These are phyloP conservation scores for Chaetura pelagica DNA, from an alignment of 2,113 vertebrate species.

Conservation along the genomic window DNA sequence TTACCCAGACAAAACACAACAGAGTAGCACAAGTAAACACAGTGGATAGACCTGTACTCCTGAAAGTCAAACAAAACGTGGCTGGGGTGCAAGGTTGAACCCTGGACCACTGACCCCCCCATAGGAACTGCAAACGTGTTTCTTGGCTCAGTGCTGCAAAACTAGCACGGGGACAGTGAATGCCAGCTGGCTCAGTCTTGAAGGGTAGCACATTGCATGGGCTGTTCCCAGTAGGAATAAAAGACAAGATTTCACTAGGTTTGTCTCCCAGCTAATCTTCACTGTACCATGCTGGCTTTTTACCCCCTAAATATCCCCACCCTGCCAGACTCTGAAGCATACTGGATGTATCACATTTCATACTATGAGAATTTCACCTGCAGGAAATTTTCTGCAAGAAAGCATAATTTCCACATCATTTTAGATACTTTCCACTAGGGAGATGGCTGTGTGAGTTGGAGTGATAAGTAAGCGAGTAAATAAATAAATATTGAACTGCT, in stretches of 20 bases:
- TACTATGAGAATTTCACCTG: neutral
- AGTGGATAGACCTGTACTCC: neutral
- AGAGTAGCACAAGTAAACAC: neutral
- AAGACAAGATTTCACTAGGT: neutral
- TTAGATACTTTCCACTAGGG: neutral
- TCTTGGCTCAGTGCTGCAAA: neutral
- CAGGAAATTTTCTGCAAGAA: neutral
- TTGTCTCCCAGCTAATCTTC: neutral
- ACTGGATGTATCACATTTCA: fast-evolving
- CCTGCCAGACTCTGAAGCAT: neutral
- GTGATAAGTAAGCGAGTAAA: neutral
- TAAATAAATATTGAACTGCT: neutral
- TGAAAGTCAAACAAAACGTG: neutral
- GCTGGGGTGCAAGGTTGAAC: neutral
- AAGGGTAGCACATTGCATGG: neutral
- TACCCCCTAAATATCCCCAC: neutral
- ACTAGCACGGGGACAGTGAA: fast-evolving
- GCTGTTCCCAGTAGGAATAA: neutral
- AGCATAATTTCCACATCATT: neutral
- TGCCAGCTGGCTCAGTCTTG: neutral
- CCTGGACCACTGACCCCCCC: neutral
- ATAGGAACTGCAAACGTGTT: neutral
- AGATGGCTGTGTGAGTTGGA: fast-evolving
- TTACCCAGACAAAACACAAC: neutral
- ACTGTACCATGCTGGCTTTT: neutral